phyloP scores from a whole-genome alignment of 2,888 invertebrate genomes.

The Eupithecia centaureata region DNA sequence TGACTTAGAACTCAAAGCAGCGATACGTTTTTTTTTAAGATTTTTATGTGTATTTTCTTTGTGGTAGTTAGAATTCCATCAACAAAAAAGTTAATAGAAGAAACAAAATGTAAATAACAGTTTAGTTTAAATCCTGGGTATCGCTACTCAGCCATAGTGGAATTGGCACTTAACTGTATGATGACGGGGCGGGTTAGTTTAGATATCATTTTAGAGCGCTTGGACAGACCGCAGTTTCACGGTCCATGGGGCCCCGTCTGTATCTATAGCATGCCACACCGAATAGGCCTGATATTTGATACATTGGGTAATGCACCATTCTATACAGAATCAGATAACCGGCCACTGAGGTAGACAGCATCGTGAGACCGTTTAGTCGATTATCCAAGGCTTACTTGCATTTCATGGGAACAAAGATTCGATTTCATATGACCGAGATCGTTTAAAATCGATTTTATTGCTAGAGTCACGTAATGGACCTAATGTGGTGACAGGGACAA shows the following conservation, averaged over 20 bases:
- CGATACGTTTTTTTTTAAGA: not conserved
- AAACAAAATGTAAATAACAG: not conserved
- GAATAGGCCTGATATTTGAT: slow-evolving; percentile 66
- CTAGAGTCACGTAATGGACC: slow-evolving; percentile 57
- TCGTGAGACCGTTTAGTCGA: slow-evolving; percentile 64
- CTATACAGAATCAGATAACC: slow-evolving; percentile 56
- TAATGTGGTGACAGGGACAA: slow-evolving; percentile 45
- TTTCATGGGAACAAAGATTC: slow-evolving; percentile 68
- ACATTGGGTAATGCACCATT: slow-evolving; percentile 59
- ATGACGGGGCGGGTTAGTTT: slow-evolving; percentile 9
- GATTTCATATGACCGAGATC: slow-evolving; percentile 63
- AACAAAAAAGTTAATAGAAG: not conserved
- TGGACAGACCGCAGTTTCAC: slow-evolving; percentile 63
- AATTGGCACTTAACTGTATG: slow-evolving; percentile 8
- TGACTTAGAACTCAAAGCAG: not conserved
- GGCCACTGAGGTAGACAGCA: slow-evolving; percentile 73
- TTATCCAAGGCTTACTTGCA: slow-evolving; percentile 63
- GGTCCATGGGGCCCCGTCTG: slow-evolving; percentile 65
- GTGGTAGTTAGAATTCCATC: not conserved
- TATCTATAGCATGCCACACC: slow-evolving; percentile 57
- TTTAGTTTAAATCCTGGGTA: not conserved
- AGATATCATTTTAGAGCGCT: slow-evolving; percentile 34
- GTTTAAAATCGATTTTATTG: slow-evolving; percentile 55
- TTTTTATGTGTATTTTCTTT: not conserved
- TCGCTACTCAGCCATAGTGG: not conserved